Evolutionary conservation across 2,888 invertebrate genomes (phyloP).

Genomic region (Zonitis immaculata): DNA sequence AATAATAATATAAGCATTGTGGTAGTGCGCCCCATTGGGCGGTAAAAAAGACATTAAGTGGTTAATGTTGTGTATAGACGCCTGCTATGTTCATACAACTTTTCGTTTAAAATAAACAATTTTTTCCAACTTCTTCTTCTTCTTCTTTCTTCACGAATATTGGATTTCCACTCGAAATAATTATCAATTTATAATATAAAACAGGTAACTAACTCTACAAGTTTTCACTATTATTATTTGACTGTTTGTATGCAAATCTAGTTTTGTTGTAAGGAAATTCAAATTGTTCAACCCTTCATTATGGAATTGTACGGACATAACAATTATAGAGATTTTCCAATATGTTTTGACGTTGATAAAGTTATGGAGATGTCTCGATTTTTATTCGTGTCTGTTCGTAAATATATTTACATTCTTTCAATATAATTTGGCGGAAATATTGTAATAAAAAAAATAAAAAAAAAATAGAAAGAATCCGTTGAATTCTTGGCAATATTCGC

Average conservation of each 20-base stretch:
- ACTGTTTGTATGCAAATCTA: too few relatives aligned
- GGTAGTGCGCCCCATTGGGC: neutral
- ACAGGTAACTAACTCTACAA: too few relatives aligned
- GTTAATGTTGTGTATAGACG: conserved; percentile 13
- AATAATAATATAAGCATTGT: neutral
- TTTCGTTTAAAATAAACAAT: neutral
- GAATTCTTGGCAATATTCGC: neutral
- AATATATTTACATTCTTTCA: neutral
- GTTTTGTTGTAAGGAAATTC: too few relatives aligned
- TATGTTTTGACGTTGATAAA: neutral
- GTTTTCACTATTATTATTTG: too few relatives aligned
- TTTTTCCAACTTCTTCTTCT: too few relatives aligned
- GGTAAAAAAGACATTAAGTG: conserved; percentile 11
- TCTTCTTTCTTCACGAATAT: too few relatives aligned
- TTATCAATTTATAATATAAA: neutral
- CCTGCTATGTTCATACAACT: conserved; percentile 5
- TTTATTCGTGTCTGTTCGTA: neutral
- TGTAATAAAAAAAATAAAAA: too few relatives aligned
- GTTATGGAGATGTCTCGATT: neutral
- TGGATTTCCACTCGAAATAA: too few relatives aligned
- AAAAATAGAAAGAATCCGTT: neutral
- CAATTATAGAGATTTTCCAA: neutral
- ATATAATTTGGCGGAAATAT: too few relatives aligned
- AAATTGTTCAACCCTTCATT: too few relatives aligned
- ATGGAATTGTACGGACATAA: too few relatives aligned